These are phyloP conservation scores for Bothrops jararaca DNA, from an alignment of 2,113 vertebrate genomes.

Conservation along the genomic window DNA sequence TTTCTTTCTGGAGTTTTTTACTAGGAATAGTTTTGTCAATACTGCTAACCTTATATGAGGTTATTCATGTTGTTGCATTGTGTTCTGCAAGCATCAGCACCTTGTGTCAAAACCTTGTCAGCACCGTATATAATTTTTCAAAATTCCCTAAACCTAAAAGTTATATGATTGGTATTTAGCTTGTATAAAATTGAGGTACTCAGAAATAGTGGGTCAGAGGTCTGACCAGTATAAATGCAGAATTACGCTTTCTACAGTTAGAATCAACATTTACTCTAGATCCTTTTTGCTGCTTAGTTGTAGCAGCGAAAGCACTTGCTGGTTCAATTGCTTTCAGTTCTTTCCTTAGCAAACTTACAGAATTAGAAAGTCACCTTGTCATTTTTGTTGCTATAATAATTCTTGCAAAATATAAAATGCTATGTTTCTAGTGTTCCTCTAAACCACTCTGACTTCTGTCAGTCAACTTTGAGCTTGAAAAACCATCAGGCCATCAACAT, in stretches of 20 bases:
- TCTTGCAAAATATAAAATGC: slow-evolving; percentile 67
- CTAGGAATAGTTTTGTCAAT: background rate
- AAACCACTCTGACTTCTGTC: slow-evolving; percentile 63
- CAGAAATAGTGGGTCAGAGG: slow-evolving; percentile 29
- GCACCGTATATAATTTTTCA: background rate
- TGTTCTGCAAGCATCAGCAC: background rate
- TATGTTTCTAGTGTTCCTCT: slow-evolving; percentile 60
- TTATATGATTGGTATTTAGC: background rate
- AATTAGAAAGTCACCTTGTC: slow-evolving; percentile 69
- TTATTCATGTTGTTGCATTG: background rate
- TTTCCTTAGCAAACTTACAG: slow-evolving; percentile 63
- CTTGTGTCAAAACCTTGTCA: background rate
- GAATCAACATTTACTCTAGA: slow-evolving; percentile 51
- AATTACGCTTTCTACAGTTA: slow-evolving; percentile 44
- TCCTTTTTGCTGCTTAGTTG: slow-evolving; percentile 23
- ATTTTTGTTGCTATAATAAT: slow-evolving; percentile 57
- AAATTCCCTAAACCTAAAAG: slow-evolving; percentile 9
- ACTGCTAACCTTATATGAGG: background rate
- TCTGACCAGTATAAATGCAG: slow-evolving; percentile 17
- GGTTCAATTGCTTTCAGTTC: slow-evolving; percentile 66
- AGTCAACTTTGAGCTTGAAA: slow-evolving; percentile 65
- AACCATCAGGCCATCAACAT: slow-evolving; percentile 69
- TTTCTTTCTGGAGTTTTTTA: slow-evolving; percentile 5
- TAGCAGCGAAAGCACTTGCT: slow-evolving; percentile 63
- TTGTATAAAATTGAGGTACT: slow-evolving; percentile 34